Evolutionary conservation across 2,888 invertebrate genomes (phyloP).

Genomic region (Phytoseiulus persimilis): DNA sequence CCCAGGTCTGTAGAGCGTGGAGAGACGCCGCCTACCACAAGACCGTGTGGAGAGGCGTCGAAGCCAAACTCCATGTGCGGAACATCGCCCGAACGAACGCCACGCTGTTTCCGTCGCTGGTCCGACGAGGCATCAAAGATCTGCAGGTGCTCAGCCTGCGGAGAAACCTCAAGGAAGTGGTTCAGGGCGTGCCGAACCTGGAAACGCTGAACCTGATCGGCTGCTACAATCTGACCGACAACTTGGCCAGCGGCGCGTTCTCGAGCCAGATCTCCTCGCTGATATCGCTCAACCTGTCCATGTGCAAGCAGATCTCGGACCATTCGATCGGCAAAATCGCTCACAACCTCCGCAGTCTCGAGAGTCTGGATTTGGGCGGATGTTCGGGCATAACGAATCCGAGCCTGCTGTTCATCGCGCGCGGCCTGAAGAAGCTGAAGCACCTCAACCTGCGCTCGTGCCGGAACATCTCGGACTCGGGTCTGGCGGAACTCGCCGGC

Average conservation of each 20-base stretch:
- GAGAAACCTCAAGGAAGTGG: conserved; percentile 71
- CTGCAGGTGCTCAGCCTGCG: conserved; percentile 73
- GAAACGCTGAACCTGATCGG: conserved; percentile 82
- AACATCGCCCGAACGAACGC: conserved; percentile 58
- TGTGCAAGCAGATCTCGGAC: conserved; percentile 93
- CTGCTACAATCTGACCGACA: conserved; percentile 84
- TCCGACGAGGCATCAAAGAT: conserved; percentile 66
- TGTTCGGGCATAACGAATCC: conserved; percentile 83
- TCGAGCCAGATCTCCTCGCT: conserved; percentile 61
- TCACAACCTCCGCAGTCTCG: conserved; percentile 58
- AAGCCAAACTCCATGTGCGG: conserved; percentile 77
- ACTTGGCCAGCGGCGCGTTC: conserved; percentile 72
- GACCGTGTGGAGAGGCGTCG: conserved; percentile 86
- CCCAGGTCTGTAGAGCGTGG: conserved; percentile 74
- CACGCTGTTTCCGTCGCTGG: conserved; percentile 73
- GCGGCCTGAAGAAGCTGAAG: conserved; percentile 74
- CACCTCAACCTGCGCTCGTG: conserved; percentile 80
- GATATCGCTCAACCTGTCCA: conserved; percentile 71
- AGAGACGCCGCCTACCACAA: conserved; percentile 83
- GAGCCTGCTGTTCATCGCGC: conserved; percentile 73
- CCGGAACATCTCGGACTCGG: conserved; percentile 82
- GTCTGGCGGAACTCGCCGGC: conserved; percentile 68
- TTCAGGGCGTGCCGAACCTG: conserved; percentile 72
- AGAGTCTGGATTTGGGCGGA: conserved; percentile 78
- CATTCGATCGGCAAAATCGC: conserved; percentile 68